Evolutionary conservation across 2,113 vertebrate species (phyloP).

Genomic region (Rallus limicola): DNA sequence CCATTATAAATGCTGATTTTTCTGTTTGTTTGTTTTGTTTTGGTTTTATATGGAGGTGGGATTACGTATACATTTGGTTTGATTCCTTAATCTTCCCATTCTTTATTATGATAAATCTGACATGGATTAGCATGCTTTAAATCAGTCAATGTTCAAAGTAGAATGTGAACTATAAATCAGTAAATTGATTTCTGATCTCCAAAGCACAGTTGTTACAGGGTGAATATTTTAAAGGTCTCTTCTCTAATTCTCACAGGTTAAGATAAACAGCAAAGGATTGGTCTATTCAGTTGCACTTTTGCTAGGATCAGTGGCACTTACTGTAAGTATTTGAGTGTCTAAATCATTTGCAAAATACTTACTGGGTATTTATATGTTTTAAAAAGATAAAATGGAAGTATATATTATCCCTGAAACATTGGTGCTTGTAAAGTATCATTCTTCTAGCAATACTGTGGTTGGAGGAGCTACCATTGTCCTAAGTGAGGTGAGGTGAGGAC

Average conservation of each 20-base stretch:
- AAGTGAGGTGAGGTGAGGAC: neutral
- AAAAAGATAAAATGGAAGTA: neutral
- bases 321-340: constrained; percentile 80
- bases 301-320: constrained; percentile 93
- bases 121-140: neutral
- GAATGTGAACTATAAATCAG: neutral
- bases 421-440: neutral
- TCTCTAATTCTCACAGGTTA: constrained; percentile 79
- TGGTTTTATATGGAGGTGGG: neutral
- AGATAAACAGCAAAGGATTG: constrained; percentile 93
- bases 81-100: neutral
- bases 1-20: neutral
- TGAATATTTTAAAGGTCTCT: neutral
- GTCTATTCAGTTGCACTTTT: constrained; percentile 93
- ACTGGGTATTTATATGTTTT: neutral
- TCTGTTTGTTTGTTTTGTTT: neutral
- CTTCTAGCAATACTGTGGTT: neutral
- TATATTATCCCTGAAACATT: neutral
- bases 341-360: neutral
- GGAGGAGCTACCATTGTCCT: neutral
- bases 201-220: neutral
- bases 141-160: neutral
- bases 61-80: neutral
- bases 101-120: neutral
- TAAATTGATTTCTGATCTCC: neutral